Evolutionary conservation across 2,113 vertebrate genomes (phyloP), one percentile per base, ranked within the genome.

Genomic region (Psophia crepitans): DNA sequence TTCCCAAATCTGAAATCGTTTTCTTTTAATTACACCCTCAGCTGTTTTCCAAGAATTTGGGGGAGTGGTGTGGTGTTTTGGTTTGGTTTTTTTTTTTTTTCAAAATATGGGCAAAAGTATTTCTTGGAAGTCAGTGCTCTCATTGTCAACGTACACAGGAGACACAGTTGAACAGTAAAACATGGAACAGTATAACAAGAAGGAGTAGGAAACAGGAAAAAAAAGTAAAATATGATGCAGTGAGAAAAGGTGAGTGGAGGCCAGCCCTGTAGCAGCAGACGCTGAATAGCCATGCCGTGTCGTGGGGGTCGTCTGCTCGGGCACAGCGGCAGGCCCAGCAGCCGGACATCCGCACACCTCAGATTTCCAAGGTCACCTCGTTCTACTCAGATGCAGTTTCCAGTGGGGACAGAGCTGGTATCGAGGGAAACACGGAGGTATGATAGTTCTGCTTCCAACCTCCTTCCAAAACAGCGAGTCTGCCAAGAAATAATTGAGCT

Each of bases 241-340:
- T 54, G 15, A 56, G 32, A 28, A 65, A 73, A 30, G 3, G 22
- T 4, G 30, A 37, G 33, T 32, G 39, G 69, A 37, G n/a, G 26
- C 32, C 18, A 33, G 30, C 39, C 60, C 46, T 35, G 16, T 11
- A 43, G 32, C 58, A 44, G 39, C 53, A 32, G 21, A 2, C 8
- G 18, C 21, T 17, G 68, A 41, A 30, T 11, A 30, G 44, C 26
- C 11, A 1, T n/a, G 58, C 37, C 2, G 0, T 33, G 51, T 44
- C 5, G 0, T 5, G 11, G 24, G 27, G 24, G 14, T 12, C 39
- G 22, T n/a, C 41, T 37, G 19, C 66, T 66, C 0, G 1, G 23
- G 43, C 33, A 18, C 11, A 12, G 65, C 7, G 49, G 27, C 35
- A 20, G 57, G 26, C 28, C 57, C 66, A 26, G 66, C 24, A 37